Evolutionary conservation across 2,888 invertebrate species (phyloP), one percentile per base, ranked within the genome.

Genomic region (Lochmaea crataegi): DNA sequence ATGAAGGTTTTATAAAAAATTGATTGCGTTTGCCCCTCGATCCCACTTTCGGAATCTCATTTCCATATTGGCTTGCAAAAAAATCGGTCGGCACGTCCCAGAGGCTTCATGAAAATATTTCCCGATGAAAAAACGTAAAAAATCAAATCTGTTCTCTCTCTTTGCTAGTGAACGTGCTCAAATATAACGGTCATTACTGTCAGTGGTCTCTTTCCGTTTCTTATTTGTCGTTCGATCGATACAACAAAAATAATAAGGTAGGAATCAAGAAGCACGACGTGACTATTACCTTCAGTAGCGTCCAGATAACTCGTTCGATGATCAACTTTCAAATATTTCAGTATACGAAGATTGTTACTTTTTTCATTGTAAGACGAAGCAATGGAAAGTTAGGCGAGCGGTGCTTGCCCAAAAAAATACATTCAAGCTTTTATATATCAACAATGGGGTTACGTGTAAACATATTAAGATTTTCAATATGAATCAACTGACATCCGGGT

Each of bases 181-280:
- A 71, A 71, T 68, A 57, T 71, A 61, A 67, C 61, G 63, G 64
- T 74, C 73, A 74, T 74, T 71, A 74, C 65, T 64, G 68, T 64
- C 72, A 60, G 70, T 42, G 48, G 70, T 70, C 69, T 65, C 51
- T 63, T 72, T 65, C 65, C 58, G 71, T 66, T 64, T 65, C 65
- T 57, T 26, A 56, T 66, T 68, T 65, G 69, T n/a, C 48, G 18
- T n/a, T 41, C 41, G 56, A 65, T 70, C 72, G 74, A 72, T 70
- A 58, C 22, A 63, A 74, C 58, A 53, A 74, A 76, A 76, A 74
- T 74, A 74, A 74, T 68, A 72, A 74, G 71, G 74, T 68, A 57
- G 68, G 68, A 76, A 74, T 72, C 70, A 68, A 68, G 72, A 71
- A 65, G 53, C 66, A 65, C 51, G 57, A 41, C 58, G 68, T 65